Percentiles rank a stretch among this genome's conserved stretches.
These are phyloP conservation scores for Cactoblastis cactorum DNA, from an alignment of 2,888 invertebrate genomes.

Conservation along the genomic window DNA sequence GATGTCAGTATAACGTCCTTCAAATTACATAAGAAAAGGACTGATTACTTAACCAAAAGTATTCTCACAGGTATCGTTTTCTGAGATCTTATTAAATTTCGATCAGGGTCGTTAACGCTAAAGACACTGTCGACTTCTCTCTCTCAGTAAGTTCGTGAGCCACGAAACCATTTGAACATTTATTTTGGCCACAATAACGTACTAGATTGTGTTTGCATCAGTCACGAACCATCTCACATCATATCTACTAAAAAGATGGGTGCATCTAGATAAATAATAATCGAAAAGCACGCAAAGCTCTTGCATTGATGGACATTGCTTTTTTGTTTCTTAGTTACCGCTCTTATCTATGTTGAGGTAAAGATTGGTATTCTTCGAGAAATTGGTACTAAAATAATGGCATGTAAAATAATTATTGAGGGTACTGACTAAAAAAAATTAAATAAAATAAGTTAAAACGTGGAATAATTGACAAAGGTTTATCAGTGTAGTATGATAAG, in stretches of 20 bases:
- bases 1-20: background rate
- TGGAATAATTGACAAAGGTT: too few relatives aligned
- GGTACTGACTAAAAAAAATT: too few relatives aligned
- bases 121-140: background rate
- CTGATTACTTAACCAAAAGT: constrained; percentile 16
- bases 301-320: background rate
- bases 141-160: constrained; percentile 21
- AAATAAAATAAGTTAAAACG: too few relatives aligned
- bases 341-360: too few relatives aligned
- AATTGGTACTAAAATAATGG: too few relatives aligned
- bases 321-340: background rate
- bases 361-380: too few relatives aligned
- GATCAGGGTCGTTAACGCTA: background rate
- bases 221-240: constrained; percentile 32
- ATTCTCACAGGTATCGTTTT: constrained; percentile 15
- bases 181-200: background rate
- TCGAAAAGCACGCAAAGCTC: background rate
- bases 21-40: background rate
- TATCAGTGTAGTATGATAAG: too few relatives aligned
- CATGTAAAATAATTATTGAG: too few relatives aligned
- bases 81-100: constrained; percentile 5
- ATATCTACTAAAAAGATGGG: constrained; percentile 3
- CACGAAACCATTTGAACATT: constrained; percentile 26
- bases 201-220: constrained; percentile 27
- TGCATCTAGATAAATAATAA: background rate